Evolutionary conservation across 2,888 invertebrate species (phyloP), one percentile per base, ranked within the genome.

Genomic region (Steinernema scapterisci): DNA sequence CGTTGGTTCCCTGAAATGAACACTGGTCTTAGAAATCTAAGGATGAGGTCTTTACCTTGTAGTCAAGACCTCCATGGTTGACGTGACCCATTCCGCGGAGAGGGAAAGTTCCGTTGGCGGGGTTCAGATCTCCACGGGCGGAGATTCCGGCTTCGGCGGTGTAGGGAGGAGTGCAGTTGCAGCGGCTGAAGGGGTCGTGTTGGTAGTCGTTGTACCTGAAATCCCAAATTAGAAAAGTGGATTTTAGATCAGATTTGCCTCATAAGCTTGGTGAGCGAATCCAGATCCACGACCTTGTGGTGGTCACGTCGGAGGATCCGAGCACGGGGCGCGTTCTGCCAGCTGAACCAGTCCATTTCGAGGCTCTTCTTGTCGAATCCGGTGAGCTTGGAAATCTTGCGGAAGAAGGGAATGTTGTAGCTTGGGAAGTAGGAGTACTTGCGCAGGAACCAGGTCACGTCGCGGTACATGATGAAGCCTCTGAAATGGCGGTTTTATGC

Each of bases 121-220:
- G 92, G 88, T 93, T 93, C 79, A 93, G 90, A 88, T 93, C 93
- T 87, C 91, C 91, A 70, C 93, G 87, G 1, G 92, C 91, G 5
- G 93, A 91, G 82, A 93, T 91, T 54, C 92, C 92, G 88, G 92
- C 92, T 89, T 92, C 92, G 16, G 91, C 92, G 87, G 91, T 92
- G 90, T 92, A 92, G 0, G 92, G 92, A 5, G 93, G 93, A 3
- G 84, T 85, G 88, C 93, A 93, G 75, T 90, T 90, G 89, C 93
- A 93, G 79, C 89, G 89, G 43, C 92, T 89, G 75, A 92, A 88
- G 7, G 92, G 92, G 88, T 93, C 93, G 88, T 92, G 89, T 76
- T 89, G 89, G 89, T 88, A 93, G 88, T 93, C 91, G 88, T 92
- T 93, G 90, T 92, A 92, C 70, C 92, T 90, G 75, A 19, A 38